A percentile compares a stretch with the other conserved stretches of the same genome.
These are phyloP conservation scores for Herpetotheres cachinnans DNA, from an alignment of 2,113 vertebrate genomes.

Conservation along the genomic window DNA sequence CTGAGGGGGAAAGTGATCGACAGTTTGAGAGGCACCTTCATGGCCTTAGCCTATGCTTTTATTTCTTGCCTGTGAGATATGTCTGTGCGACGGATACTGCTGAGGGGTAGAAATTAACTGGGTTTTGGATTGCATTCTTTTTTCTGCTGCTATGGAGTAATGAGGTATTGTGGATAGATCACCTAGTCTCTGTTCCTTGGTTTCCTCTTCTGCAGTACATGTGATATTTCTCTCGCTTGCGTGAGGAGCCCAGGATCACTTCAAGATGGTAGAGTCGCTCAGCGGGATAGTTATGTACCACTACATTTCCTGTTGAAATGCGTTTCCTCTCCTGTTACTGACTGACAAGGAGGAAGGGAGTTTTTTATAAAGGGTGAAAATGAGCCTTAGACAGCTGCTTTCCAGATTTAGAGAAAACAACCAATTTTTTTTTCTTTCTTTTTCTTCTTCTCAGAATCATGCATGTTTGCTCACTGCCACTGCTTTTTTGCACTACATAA, in stretches of 20 bases:
- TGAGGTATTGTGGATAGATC: not conserved
- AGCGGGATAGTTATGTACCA: not conserved
- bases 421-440: not conserved
- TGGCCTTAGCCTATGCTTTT: not conserved
- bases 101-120: not conserved
- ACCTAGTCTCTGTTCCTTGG: not conserved
- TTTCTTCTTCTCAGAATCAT: not conserved
- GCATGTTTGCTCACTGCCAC: not conserved
- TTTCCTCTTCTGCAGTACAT: not conserved
- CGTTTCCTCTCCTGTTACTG: not conserved
- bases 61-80: not conserved
- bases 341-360: not conserved
- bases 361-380: not conserved
- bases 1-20: not conserved
- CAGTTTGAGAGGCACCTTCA: not conserved
- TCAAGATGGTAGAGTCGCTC: not conserved
- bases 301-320: not conserved
- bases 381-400: not conserved
- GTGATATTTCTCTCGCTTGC: not conserved
- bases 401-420: not conserved
- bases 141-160: not conserved
- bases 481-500: not conserved
- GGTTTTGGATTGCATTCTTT: not conserved
- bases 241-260: not conserved
- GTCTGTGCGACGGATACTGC: not conserved